phyloP scores from a whole-genome alignment of 2,113 vertebrate species.

The Tragelaphus scriptus region DNA sequence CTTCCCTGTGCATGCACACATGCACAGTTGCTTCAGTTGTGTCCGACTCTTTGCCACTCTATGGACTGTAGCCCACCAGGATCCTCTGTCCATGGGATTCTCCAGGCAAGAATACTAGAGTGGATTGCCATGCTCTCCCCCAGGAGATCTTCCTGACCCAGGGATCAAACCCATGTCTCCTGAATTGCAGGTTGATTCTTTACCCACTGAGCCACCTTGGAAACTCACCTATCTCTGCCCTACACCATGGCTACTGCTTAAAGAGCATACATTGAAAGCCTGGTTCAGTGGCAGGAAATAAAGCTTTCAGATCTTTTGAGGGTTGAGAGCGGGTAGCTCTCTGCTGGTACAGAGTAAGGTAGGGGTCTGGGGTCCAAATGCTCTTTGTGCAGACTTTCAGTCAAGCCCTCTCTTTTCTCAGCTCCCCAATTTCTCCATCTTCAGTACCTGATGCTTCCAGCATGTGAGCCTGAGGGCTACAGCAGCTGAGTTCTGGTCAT shows the following conservation, averaged over 20 bases:
- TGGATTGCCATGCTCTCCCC: not conserved
- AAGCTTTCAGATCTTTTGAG: not conserved
- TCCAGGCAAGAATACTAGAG: not conserved
- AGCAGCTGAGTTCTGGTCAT: not conserved
- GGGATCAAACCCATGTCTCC: not conserved
- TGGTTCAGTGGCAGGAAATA: not conserved
- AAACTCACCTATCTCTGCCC: not conserved
- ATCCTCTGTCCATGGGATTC: not conserved
- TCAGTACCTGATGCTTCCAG: not conserved
- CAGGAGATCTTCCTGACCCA: not conserved
- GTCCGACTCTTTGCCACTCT: rapidly evolving
- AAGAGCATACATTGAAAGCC: not conserved
- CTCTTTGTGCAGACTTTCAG: not conserved
- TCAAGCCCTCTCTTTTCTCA: not conserved
- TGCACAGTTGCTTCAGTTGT: rapidly evolving
- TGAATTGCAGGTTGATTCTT: not conserved
- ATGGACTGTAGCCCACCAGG: not conserved
- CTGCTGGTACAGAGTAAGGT: not conserved
- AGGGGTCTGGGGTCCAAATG: not conserved
- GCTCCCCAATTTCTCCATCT: rapidly evolving
- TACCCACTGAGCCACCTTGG: not conserved
- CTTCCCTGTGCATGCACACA: not conserved
- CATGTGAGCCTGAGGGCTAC: not conserved
- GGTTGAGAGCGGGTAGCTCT: not conserved
- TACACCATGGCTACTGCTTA: not conserved